These are phyloP conservation scores for Rotaria magnacalcarata DNA, from an alignment of 2,888 invertebrate genomes.

Conservation along the genomic window DNA sequence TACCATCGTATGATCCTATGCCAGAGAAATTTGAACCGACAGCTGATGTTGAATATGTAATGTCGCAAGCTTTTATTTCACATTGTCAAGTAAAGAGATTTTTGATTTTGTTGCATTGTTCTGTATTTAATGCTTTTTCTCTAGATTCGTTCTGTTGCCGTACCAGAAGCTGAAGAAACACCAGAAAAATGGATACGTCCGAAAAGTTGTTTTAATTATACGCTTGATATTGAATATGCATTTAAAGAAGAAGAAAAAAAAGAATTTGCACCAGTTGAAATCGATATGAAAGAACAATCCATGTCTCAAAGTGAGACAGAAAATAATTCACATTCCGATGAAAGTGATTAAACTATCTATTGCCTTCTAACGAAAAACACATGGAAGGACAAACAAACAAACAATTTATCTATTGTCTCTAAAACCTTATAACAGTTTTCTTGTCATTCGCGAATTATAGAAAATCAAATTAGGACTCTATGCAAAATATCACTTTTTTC, in stretches of 20 bases:
- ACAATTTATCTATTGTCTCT: neutral
- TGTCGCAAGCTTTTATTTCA: constrained; percentile 67
- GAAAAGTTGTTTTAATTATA: neutral
- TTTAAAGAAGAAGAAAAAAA: constrained; percentile 32
- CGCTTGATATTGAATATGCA: constrained; percentile 21
- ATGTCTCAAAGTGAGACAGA: constrained; percentile 30
- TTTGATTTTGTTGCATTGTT: too few relatives aligned
- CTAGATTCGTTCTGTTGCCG: constrained; percentile 19
- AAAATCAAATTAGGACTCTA: neutral
- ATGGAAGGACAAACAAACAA: neutral
- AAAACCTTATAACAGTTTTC: too few relatives aligned
- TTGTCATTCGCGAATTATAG: too few relatives aligned
- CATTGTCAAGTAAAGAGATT: constrained; percentile 38
- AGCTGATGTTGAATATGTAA: constrained; percentile 90
- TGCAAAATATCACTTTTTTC: neutral
- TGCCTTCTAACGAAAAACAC: neutral
- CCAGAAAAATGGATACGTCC: constrained; percentile 33
- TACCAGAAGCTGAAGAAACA: neutral
- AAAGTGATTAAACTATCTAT: neutral
- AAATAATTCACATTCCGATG: constrained; percentile 31
- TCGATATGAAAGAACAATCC: constrained; percentile 36
- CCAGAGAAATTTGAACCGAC: constrained; percentile 83
- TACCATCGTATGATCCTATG: constrained; percentile 93
- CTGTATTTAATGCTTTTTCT: neutral
- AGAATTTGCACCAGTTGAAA: constrained; percentile 33